These are phyloP conservation scores for Melopsittacus undulatus DNA, from an alignment of 2,797 vertebrate genomes.

Conservation along the genomic window DNA sequence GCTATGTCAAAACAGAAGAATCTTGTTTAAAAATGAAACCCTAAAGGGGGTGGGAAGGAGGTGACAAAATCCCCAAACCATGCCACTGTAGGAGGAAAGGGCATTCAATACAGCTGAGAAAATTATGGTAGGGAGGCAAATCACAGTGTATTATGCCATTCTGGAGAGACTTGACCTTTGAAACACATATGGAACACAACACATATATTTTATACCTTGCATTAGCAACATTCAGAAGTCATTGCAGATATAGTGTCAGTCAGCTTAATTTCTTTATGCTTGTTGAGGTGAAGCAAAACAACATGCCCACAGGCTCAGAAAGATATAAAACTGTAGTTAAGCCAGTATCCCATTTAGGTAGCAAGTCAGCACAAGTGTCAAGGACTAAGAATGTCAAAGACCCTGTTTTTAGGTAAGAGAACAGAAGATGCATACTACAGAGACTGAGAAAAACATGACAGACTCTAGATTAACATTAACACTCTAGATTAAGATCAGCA, in stretches of 20 bases:
- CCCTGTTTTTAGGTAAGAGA: not conserved
- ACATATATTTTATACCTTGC: not conserved
- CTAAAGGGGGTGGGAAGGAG: accelerated
- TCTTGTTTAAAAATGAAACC: not conserved
- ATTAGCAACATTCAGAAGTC: not conserved
- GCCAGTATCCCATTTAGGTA: too few species aligned
- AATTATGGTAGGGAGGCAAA: accelerated
- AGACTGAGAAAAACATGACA: not conserved
- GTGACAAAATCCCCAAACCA: not conserved
- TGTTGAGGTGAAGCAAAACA: not conserved
- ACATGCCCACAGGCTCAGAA: not conserved
- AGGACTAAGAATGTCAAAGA: not conserved
- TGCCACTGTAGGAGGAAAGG: not conserved
- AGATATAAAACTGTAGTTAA: not conserved
- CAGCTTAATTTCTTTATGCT: not conserved
- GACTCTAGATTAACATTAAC: too few species aligned
- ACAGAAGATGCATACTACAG: not conserved
- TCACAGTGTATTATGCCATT: not conserved
- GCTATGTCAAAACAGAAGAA: not conserved
- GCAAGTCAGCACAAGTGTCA: not conserved
- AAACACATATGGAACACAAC: accelerated
- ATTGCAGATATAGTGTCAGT: not conserved
- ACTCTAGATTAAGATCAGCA: not conserved
- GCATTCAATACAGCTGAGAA: not conserved
- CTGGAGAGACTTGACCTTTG: not conserved